These are phyloP conservation scores for Plutomurus gul DNA, from an alignment of 1,140 invertebrate species.

Conservation along the genomic window DNA sequence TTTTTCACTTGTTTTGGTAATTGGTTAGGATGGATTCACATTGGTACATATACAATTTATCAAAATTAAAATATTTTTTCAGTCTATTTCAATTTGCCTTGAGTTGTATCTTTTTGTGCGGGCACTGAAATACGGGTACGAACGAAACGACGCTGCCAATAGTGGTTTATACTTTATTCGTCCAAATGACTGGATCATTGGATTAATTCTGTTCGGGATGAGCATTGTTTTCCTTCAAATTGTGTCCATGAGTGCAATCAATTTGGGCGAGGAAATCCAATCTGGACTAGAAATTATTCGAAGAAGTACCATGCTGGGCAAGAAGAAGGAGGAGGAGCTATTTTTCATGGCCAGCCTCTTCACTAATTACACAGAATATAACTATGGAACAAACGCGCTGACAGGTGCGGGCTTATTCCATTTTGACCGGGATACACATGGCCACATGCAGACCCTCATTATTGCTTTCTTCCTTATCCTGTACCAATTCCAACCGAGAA, in stretches of 20 bases:
- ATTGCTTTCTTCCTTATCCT: neutral
- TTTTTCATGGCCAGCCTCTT: constrained; percentile 11
- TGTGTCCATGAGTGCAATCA: neutral
- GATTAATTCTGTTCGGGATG: neutral
- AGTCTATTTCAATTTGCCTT: too few species aligned
- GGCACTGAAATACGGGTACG: neutral
- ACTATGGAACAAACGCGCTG: neutral
- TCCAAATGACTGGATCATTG: neutral
- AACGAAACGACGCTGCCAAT: neutral
- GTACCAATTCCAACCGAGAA: neutral
- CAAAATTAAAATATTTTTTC: too few species aligned
- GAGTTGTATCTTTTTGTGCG: neutral
- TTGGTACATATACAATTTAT: too few species aligned
- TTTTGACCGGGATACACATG: neutral
- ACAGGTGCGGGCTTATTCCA: neutral
- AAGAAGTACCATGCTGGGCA: neutral
- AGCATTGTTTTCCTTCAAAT: neutral
- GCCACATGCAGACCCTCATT: neutral
- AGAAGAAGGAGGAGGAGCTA: constrained; percentile 2
- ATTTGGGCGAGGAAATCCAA: neutral
- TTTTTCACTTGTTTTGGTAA: too few species aligned
- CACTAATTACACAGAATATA: neutral
- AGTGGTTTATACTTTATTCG: neutral
- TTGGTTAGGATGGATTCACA: too few species aligned
- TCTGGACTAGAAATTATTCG: neutral